Evolutionary conservation across 2,888 invertebrate species (phyloP), one percentile per base, ranked within the genome.

Genomic region (Caenorhabditis drosophilae): DNA sequence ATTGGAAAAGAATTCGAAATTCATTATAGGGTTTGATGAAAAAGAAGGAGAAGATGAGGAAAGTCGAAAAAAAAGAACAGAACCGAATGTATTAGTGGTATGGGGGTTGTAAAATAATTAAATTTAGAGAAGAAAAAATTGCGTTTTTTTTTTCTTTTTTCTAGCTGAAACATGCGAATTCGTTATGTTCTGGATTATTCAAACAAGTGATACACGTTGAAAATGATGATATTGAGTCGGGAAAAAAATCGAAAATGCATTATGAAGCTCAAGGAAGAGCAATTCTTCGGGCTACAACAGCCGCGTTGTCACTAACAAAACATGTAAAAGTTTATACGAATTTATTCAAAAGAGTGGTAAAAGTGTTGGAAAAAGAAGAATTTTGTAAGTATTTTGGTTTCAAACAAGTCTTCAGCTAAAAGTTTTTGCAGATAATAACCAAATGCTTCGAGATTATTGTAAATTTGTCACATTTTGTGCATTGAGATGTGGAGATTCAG

Each of bases 251-350:
- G 31, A 58, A 58, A 42, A 35, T 31, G 6, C 49, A 46, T 22
- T 58, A 54, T 15, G 64, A 64, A 38, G 22, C 49, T 38, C 64
- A 64, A 38, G 54, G 50, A 38, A 54, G 41, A 58, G 54, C 50
- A 2, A 47, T 64, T 12, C 27, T 64, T 40, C 44, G 16, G 15
- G 58, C 58, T 4, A 41, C 64, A 1, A 47, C 51, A 1, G 49
- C 45, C 2, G 50, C 47, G 6, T 26, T 64, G 38, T 51, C 42
- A 25, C 23, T 56, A 27, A 45, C 66, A 20, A 59, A 51, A 41
- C 55, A 59, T 40, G 49, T 53, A 22, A 66, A 66, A 44, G 66
- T 60, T 7, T 66, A 48, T 51, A 50, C 55, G 16, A 56, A 52
- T 38, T 38, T 66, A 25, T 59, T 52, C 38, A 40, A 22, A 18